These are phyloP conservation scores for Coptodon bakossiorum DNA, from an alignment of 2,113 vertebrate species.

Conservation along the genomic window DNA sequence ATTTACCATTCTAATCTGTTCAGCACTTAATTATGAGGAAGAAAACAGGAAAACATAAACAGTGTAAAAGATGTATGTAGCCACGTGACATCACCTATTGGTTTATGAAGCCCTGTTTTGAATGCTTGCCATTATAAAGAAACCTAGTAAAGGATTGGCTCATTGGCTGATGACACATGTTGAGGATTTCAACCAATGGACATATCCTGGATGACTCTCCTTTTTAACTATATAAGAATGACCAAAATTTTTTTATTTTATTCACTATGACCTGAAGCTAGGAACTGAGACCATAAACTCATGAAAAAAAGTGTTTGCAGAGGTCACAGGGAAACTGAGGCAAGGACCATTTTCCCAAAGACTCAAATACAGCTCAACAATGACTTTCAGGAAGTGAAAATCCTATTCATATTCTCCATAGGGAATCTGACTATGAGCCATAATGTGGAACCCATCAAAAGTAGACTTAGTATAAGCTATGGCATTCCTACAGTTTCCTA, in stretches of 20 bases:
- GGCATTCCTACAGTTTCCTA: neutral
- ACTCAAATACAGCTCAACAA: neutral
- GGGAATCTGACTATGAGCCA: neutral
- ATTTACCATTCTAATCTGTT: neutral
- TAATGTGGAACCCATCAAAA: neutral
- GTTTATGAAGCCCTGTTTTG: neutral
- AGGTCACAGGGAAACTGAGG: neutral
- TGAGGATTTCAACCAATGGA: neutral
- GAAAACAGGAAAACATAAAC: neutral
- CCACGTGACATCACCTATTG: neutral
- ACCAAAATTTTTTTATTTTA: neutral
- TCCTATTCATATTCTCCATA: neutral
- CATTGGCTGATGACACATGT: neutral
- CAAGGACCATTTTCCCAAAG: neutral
- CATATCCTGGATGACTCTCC: neutral
- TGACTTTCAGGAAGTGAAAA: neutral
- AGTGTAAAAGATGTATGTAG: neutral
- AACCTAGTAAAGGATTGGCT: neutral
- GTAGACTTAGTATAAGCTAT: neutral
- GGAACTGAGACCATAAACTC: neutral
- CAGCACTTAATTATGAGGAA: neutral
- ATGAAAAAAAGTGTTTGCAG: neutral
- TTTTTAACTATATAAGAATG: neutral
- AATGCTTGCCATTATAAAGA: neutral
- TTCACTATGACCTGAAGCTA: neutral